A percentile compares a stretch with the other conserved stretches of the same genome.
Conservation (phyloP, 2,888 invertebrate species). For the Aphrophora alni region DNA sequence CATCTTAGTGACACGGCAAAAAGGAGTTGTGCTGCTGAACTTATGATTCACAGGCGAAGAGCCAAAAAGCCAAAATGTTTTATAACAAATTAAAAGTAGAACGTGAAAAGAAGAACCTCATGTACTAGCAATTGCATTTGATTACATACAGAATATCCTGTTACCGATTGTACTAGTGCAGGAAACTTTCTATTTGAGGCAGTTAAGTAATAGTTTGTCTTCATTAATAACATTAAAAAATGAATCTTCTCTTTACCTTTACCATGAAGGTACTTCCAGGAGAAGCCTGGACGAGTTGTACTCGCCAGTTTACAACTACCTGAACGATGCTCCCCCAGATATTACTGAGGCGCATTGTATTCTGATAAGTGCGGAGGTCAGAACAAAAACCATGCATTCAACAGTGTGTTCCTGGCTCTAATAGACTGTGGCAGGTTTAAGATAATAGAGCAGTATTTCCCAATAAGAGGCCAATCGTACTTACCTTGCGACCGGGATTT, state of each 20-base stretch:
- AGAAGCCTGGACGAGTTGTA: constrained; percentile 44
- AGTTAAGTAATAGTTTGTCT: constrained; percentile 41
- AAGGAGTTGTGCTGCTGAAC: constrained; percentile 45
- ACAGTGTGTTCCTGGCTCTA: constrained; percentile 37
- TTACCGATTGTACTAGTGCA: constrained; percentile 38
- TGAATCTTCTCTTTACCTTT: constrained; percentile 46
- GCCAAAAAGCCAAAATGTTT: constrained; percentile 51
- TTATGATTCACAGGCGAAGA: constrained; percentile 44
- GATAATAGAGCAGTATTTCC: constrained; percentile 42
- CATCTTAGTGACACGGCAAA: constrained; percentile 44
- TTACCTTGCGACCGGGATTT: constrained; percentile 30
- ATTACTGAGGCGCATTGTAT: constrained; percentile 45
- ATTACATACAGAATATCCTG: constrained; percentile 39
- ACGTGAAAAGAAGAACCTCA: constrained; percentile 34
- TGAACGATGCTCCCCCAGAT: neutral
- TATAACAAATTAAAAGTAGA: constrained; percentile 34
- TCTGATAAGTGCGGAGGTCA: constrained; percentile 51
- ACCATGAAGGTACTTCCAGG: constrained; percentile 48
- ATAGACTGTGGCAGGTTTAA: constrained; percentile 40
- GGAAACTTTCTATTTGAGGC: constrained; percentile 41
- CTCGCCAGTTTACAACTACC: constrained; percentile 34
- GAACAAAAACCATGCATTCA: constrained; percentile 47
- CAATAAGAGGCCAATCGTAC: constrained; percentile 38
- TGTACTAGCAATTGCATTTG: constrained; percentile 38
- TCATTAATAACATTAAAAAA: constrained; percentile 48